Conservation (phyloP, 2,797 vertebrate species). For the Acrocephalus scirpaceus region DNA sequence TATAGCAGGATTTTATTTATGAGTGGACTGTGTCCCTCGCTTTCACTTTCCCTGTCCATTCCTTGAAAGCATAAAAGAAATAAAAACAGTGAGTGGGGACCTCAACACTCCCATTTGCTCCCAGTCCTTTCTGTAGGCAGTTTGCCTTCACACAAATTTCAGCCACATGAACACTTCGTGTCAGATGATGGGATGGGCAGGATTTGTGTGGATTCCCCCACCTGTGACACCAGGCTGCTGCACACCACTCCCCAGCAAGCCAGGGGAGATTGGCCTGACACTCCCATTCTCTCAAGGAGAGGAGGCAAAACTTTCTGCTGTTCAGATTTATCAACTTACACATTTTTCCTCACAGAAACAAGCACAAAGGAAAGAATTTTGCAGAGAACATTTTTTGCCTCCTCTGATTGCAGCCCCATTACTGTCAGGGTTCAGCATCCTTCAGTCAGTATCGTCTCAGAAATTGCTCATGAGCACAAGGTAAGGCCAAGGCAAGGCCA, state of each 20-base stretch:
- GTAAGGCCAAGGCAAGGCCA: background rate
- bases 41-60: background rate
- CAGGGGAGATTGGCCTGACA: background rate
- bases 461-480: background rate
- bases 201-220: background rate
- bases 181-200: background rate
- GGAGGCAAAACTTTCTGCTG: background rate
- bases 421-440: background rate
- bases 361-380: background rate
- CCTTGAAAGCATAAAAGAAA: background rate
- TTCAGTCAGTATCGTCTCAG: background rate
- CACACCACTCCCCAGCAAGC: background rate
- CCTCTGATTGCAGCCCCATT: background rate
- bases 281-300: background rate
- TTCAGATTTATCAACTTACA: background rate
- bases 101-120: background rate
- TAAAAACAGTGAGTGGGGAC: background rate
- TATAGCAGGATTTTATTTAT: background rate
- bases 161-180: rapidly evolving
- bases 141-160: background rate
- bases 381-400: background rate
- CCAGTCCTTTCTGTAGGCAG: background rate
- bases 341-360: background rate
- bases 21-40: background rate
- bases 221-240: background rate